These are phyloP conservation scores for Chlorodrepanis virens DNA, from an alignment of 2,113 vertebrate species.

Conservation along the genomic window DNA sequence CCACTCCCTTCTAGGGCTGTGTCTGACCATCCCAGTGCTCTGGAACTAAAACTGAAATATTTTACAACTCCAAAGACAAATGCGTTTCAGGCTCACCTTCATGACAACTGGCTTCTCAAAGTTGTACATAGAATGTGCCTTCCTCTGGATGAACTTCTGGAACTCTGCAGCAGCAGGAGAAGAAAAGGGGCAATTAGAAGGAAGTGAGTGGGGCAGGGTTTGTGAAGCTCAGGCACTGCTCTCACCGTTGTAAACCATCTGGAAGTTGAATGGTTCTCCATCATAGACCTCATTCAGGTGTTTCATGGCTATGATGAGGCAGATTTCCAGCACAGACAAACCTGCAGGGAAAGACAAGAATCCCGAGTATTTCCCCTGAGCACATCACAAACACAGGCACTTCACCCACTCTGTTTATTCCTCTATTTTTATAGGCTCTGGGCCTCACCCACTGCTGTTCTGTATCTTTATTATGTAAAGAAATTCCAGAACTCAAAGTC, in stretches of 20 bases:
- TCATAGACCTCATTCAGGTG: constrained; percentile 93
- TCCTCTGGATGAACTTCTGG: constrained; percentile 95
- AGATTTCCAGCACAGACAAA: constrained; percentile 92
- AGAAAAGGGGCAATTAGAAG: neutral
- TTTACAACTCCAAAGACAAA: fast-evolving
- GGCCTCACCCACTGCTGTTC: neutral
- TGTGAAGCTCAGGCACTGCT: neutral
- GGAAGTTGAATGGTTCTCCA: constrained; percentile 95
- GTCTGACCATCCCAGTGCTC: fast-evolving
- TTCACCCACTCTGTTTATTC: neutral
- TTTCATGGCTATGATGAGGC: constrained; percentile 96
- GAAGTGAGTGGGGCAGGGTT: fast-evolving
- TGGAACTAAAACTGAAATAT: fast-evolving
- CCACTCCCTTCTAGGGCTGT: fast-evolving
- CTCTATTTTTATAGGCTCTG: fast-evolving
- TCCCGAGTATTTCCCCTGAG: neutral
- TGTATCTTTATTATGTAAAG: fast-evolving
- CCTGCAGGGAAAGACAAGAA: constrained; percentile 71
- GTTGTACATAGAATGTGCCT: constrained; percentile 89
- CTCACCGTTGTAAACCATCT: constrained; percentile 98
- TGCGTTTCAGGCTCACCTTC: constrained; percentile 78
- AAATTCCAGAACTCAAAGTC: fast-evolving
- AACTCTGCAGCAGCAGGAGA: constrained; percentile 76
- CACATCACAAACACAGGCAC: neutral
- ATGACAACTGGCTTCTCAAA: constrained; percentile 93